Conservation (phyloP, 1,140 invertebrate genomes). For the Hetaerina americana region DNA sequence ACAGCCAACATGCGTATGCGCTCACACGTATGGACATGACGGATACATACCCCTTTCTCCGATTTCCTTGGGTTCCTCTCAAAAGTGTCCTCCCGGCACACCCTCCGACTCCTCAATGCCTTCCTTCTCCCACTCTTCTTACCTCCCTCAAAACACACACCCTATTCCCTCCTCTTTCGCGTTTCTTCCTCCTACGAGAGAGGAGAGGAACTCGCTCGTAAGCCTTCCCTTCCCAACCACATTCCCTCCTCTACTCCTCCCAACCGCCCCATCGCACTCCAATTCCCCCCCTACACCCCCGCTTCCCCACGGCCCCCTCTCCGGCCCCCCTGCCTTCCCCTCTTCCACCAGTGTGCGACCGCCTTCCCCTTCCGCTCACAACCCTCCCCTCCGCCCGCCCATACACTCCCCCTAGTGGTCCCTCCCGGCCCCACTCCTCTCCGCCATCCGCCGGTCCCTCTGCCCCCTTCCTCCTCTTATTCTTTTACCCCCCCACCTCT, state of each 20-base stretch:
- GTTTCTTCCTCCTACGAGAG: neutral
- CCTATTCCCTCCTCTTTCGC: neutral
- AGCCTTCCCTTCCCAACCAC: slow-evolving; percentile 2
- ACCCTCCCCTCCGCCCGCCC: neutral
- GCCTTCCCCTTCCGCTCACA: neutral
- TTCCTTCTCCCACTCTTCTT: neutral
- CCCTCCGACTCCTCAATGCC: no score
- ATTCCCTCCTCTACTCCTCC: neutral
- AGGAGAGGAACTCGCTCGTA: slow-evolving; percentile 1
- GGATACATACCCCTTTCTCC: no score
- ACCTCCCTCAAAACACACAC: neutral
- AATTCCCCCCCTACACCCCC: slow-evolving; percentile 3
- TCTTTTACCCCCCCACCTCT: neutral
- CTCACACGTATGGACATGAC: no score
- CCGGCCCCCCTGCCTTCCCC: slow-evolving; percentile 1
- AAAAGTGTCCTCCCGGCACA: no score
- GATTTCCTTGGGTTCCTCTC: no score
- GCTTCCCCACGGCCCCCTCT: slow-evolving; percentile 9
- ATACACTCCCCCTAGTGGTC: slow-evolving; percentile 8
- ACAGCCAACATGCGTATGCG: no score
- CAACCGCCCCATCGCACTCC: neutral
- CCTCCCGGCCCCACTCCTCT: slow-evolving; percentile 6
- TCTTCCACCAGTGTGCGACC: neutral
- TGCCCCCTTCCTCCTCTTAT: neutral
- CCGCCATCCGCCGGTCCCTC: neutral